Evolutionary conservation across 1,140 invertebrate species (phyloP), one percentile per base, ranked within the genome.

Genomic region (Drosophila punjabiensis): DNA sequence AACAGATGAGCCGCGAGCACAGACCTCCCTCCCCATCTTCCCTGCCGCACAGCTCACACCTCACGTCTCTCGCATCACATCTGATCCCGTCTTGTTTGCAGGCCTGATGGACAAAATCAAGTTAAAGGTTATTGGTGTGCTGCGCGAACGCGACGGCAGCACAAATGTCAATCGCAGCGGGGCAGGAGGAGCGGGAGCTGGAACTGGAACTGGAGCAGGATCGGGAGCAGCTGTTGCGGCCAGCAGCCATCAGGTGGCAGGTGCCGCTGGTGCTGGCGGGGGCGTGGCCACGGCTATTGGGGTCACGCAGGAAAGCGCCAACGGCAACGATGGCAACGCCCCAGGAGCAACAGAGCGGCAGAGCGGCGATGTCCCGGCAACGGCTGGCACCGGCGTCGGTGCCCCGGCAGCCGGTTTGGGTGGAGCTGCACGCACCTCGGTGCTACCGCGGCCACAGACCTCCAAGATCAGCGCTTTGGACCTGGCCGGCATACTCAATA

Each of bases 31-130:
- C 32, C 32, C 43, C 58, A 45, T 64, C 8, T 76, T 53, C 65
- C 33, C 33, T 24, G 33, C 53, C 53, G 20, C 48, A 50, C 24
- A 9, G 5, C n/a, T 13, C 50, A 32, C 50, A 53, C 5, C n/a
- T 13, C 50, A 32, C 50, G 33, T 8, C 11, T 8, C 11, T 35
- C 32, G 18, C 55, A 28, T 39, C 55, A 58, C 55, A 39, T 58
- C 55, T 58, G 55, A 58, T 58, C 47, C n/a, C 18, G 32, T 70
- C 53, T 64, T 55, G 66, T 65, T 87, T 87, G 47, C 81, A 89
- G 84, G 79, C 52, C 43, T 39, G 52, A 92, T 92, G 91, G 91
- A 92, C 47, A 91, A 92, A 84, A 79, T 92, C 71, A 92, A 92
- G 89, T 65, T 84, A 48, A 92, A 92, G 76, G 82, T 92, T 48